A percentile compares a stretch with the other conserved stretches of the same genome.
Evolutionary conservation across 2,797 vertebrate genomes (phyloP).

Genomic region (Psittacula derbiana): DNA sequence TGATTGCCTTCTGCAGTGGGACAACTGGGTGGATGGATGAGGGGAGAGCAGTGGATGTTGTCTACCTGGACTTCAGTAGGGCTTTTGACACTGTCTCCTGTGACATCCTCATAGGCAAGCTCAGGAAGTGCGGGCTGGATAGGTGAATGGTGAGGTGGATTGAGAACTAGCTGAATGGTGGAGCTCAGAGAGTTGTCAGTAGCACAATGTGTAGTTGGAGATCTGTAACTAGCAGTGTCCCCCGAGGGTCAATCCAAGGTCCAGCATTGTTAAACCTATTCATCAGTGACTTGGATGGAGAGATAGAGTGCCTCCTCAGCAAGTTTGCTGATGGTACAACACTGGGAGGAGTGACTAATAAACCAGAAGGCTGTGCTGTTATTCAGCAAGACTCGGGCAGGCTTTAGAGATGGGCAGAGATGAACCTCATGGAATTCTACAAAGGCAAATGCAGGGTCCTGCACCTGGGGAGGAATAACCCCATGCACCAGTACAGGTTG

Average conservation of each 20-base stretch:
- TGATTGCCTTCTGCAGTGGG: not conserved
- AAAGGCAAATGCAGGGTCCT: not conserved
- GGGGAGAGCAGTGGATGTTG: not conserved
- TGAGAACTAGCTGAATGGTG: not conserved
- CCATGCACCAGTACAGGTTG: not conserved
- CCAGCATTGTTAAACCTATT: not conserved
- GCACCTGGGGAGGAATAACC: not conserved
- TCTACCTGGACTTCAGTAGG: not conserved
- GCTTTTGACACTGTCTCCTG: not conserved
- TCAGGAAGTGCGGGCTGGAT: not conserved
- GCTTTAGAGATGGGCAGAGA: not conserved
- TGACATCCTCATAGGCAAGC: not conserved
- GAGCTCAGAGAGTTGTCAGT: not conserved
- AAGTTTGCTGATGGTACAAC: not conserved
- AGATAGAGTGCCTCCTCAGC: not conserved
- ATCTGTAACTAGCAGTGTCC: not conserved
- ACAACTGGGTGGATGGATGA: not conserved
- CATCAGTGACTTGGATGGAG: not conserved
- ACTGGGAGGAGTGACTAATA: not conserved
- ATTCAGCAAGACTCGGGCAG: not conserved
- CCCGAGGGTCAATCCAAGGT: not conserved
- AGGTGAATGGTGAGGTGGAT: not conserved
- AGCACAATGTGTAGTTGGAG: not conserved
- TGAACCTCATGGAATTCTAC: not conserved
- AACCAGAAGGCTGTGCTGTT: not conserved